Evolutionary conservation across 2,797 vertebrate species (phyloP).

Genomic region (Labroides dimidiatus): DNA sequence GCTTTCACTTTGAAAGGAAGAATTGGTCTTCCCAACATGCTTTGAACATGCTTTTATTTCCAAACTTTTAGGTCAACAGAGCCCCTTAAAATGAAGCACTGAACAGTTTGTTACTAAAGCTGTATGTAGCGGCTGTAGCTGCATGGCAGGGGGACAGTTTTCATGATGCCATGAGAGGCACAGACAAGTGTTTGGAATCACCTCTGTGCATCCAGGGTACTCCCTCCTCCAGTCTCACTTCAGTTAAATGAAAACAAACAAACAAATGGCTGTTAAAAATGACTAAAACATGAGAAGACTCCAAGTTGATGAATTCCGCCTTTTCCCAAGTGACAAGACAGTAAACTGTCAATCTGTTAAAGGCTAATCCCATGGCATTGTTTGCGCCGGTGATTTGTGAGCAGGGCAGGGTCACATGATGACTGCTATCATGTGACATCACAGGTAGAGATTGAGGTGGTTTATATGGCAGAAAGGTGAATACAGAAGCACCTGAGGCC

Average conservation of each 20-base stretch:
- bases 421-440: constrained; percentile 45
- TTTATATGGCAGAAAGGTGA: constrained; percentile 56
- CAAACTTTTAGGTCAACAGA: no score
- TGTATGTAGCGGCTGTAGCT: no score
- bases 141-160: no score
- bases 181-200: no score
- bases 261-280: neutral
- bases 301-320: neutral
- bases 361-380: constrained; percentile 25
- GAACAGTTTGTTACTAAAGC: no score
- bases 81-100: no score
- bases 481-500: constrained; percentile 52
- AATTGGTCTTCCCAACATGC: neutral
- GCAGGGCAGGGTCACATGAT: constrained; percentile 24
- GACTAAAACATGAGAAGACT: neutral
- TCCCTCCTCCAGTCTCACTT: no score
- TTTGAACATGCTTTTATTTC: neutral
- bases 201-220: no score
- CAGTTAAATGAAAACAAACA: no score
- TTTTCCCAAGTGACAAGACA: constrained; percentile 19
- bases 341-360: constrained; percentile 20
- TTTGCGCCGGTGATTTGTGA: constrained; percentile 24
- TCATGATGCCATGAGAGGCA: no score
- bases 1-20: neutral
- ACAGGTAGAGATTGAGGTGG: constrained; percentile 40